A percentile compares a stretch with the other conserved stretches of the same genome.
These are phyloP conservation scores for Eumacrocentrus americanus DNA, from an alignment of 2,888 invertebrate species.

Conservation along the genomic window DNA sequence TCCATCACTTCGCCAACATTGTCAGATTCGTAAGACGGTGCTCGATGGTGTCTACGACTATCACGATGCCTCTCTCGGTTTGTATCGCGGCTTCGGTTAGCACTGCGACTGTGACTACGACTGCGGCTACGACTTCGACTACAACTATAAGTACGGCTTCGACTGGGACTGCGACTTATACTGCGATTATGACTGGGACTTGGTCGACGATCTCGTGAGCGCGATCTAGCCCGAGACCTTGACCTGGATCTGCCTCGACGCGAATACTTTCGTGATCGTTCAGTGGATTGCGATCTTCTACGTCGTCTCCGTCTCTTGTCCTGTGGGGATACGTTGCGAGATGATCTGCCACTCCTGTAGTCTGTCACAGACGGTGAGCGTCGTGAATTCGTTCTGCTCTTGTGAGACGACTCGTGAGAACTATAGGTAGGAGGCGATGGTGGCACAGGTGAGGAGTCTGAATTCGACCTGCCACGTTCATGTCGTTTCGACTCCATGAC, in stretches of 20 bases:
- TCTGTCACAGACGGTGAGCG: slow-evolving; percentile 42
- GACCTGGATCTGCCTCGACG: slow-evolving; percentile 39
- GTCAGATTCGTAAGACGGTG: slow-evolving; percentile 54
- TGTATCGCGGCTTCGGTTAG: slow-evolving; percentile 33
- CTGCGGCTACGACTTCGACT: slow-evolving; percentile 62
- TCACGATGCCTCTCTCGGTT: slow-evolving; percentile 42
- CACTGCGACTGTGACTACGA: slow-evolving; percentile 36
- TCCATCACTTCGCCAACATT: slow-evolving; percentile 43
- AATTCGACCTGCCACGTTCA: slow-evolving; percentile 60
- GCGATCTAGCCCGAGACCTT: slow-evolving; percentile 45
- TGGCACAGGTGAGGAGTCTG: slow-evolving; percentile 42
- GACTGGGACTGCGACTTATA: slow-evolving; percentile 21
- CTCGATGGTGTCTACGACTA: slow-evolving; percentile 47
- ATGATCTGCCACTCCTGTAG: slow-evolving; percentile 35
- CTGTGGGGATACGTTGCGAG: slow-evolving; percentile 49
- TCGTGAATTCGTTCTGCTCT: slow-evolving; percentile 46
- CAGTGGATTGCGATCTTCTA: slow-evolving; percentile 31
- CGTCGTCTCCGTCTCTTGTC: slow-evolving; percentile 47
- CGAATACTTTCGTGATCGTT: slow-evolving; percentile 13
- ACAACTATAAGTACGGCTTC: slow-evolving; percentile 45
- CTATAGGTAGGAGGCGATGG: slow-evolving; percentile 54
- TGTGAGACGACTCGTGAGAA: slow-evolving; percentile 47
- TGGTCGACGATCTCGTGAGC: slow-evolving; percentile 49
- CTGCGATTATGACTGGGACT: slow-evolving; percentile 42
- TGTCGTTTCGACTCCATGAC: slow-evolving; percentile 65